Conservation (phyloP, 2,113 vertebrate species). For the Uria aalge region DNA sequence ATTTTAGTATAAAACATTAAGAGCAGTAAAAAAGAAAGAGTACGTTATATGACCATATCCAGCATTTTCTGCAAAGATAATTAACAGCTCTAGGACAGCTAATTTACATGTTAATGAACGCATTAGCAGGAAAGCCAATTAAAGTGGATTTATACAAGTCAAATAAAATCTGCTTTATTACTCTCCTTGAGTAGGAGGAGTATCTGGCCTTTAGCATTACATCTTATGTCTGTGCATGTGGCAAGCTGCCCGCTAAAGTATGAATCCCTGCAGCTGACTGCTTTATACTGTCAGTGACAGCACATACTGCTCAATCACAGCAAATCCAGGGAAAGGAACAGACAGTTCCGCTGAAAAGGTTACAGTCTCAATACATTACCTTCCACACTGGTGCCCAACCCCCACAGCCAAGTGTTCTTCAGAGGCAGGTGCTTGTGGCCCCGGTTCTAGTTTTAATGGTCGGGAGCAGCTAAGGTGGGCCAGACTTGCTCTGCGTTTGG, state of each 20-base stretch:
- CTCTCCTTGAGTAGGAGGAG: slow-evolving; percentile 13
- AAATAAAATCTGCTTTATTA: slow-evolving; percentile 56
- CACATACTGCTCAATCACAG: background rate
- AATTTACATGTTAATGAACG: slow-evolving; percentile 67
- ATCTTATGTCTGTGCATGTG: background rate
- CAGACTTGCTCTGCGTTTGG: background rate
- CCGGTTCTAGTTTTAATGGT: background rate
- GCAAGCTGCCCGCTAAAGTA: background rate
- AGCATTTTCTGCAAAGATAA: slow-evolving; percentile 42
- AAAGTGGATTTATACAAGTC: slow-evolving; percentile 58
- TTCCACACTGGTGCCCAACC: background rate
- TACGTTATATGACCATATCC: background rate
- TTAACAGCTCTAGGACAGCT: slow-evolving; percentile 56
- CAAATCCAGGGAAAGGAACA: background rate
- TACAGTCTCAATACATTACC: background rate
- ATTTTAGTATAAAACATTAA: background rate
- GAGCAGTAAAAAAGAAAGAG: background rate
- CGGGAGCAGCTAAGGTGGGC: background rate
- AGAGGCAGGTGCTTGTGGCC: background rate
- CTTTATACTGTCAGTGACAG: background rate
- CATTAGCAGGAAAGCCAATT: slow-evolving; percentile 46
- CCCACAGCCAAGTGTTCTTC: background rate
- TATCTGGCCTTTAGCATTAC: slow-evolving; percentile 17
- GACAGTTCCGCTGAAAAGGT: background rate
- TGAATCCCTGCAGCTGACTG: background rate